These are phyloP conservation scores for Apodemia mormo DNA, from an alignment of 2,888 invertebrate genomes.

Conservation along the genomic window DNA sequence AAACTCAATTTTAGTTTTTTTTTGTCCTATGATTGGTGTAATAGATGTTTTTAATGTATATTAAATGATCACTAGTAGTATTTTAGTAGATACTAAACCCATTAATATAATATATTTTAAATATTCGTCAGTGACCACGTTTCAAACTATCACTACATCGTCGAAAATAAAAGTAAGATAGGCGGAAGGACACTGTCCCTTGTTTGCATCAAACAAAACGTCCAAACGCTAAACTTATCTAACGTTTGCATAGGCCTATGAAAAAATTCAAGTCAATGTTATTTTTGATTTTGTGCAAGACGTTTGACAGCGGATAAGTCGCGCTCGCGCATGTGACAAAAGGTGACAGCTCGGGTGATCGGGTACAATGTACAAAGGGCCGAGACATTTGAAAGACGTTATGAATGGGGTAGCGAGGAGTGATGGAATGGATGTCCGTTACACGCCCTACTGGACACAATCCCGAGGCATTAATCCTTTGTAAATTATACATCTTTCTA, in stretches of 20 bases:
- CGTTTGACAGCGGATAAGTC: conserved; percentile 72
- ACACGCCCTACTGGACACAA: conserved; percentile 35
- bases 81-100: too few relatives aligned
- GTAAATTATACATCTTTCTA: conserved; percentile 19
- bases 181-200: conserved; percentile 66
- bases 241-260: conserved; percentile 69
- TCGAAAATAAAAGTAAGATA: conserved; percentile 52
- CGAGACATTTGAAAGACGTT: conserved; percentile 72
- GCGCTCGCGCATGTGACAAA: conserved; percentile 59
- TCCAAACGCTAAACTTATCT: conserved; percentile 72
- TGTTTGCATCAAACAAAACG: conserved; percentile 77
- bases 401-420: conserved; percentile 77
- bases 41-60: too few relatives aligned
- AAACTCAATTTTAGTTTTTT: too few relatives aligned
- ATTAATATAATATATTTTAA: not conserved
- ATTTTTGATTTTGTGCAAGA: conserved; percentile 81
- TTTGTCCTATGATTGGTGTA: too few relatives aligned
- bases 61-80: too few relatives aligned
- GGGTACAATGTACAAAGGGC: conserved; percentile 53
- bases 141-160: conserved; percentile 20
- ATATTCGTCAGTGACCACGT: not conserved
- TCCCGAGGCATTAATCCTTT: conserved; percentile 20
- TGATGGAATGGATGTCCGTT: conserved; percentile 68
- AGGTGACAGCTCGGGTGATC: conserved; percentile 67
- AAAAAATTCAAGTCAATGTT: conserved; percentile 74